Base-by-base conservation (phyloP, 2,113 vertebrate species). In the Pogona vitticeps region DNA sequence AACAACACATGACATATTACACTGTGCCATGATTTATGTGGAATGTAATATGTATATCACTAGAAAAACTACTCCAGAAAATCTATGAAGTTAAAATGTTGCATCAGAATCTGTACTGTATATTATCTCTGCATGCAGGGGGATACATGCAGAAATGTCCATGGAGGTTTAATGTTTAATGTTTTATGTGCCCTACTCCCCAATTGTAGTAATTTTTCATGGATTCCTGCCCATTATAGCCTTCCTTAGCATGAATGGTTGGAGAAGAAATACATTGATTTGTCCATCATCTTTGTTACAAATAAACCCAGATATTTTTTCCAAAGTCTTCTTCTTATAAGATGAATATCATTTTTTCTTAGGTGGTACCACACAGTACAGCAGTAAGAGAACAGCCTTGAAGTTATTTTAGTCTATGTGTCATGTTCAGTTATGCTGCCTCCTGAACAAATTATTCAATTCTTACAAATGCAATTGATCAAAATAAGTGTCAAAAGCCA, bases 401-500 rank as follows among this genome's bases (percentile, higher is more conserved):
- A 76, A n/a, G 80, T 83, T 88, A 84, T 88, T 91, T 73, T 38
- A 40, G 28, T 61, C 5, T 38, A 20, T 20, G 59, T 20, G 59
- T 79, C 75, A 33, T 59, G 82, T 90, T 88, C 63, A 72, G 80
- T 75, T 86, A 88, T 88, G 80, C 70, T 1, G 71, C 89, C 91
- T 91, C 79, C 72, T 81, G 86, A 89, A 83, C 82, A 88, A 92
- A 90, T 94, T 91, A 88, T 36, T 90, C 88, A 72, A 76, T 88
- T 83, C 86, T 84, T 92, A 90, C 85, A 88, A 76, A 86, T 92
- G 76, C 78, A 89, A 78, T 88, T 86, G 70, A 90, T 91, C 84
- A 93, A 93, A 96, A 94, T 72, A 95, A 91, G 86, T 85, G 88
- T 89, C 81, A 94, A 92, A 96, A 93, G 88, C 61, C 85, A 73